Evolutionary conservation across 1,140 invertebrate species (phyloP), one percentile per base, ranked within the genome.

Genomic region (Meloidogyne chitwoodi): DNA sequence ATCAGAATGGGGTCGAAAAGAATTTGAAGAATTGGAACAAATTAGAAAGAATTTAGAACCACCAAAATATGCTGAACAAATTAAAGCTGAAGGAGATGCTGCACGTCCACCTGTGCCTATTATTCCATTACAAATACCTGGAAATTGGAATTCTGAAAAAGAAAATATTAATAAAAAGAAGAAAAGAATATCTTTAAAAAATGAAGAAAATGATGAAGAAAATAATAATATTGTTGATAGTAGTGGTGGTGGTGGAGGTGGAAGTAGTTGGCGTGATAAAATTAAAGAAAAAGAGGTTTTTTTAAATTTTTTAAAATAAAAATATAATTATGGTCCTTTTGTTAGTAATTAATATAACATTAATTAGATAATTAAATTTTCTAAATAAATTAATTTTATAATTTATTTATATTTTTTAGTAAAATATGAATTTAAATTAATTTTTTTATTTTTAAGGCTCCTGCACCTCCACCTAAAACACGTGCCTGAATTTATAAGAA

Each of bases 51-150:
- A 77, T 64, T 75, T 85, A 8, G 81, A 77, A n/a, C 80, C 83
- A 14, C 78, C 79, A 22, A 86, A 87, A 22, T 87, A 87, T 69
- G 77, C 83, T 12, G 86, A 88, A 38, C 67, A 85, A 62, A 75
- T 83, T 12, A 79, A 85, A 16, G 72, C 79, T 12, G 81, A 84
- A 44, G 83, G 77, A 3, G 81, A 78, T 19, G 31, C 72, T 34
- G 73, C 78, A 87, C 92, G 93, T 88, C 80, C 81, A 62, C 83
- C 79, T 66, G 82, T 83, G 10, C 68, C 67, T 31, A 56, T 79
- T 8, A 81, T 74, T 26, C 81, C 81, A 93, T 94, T 81, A 19
- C 77, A 77, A 67, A 64, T 75, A 34, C 71, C 71, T 31, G 38
- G 65, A 31, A 41, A 67, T 34, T 31, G 65, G 65, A 67, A 34